Evolutionary conservation across 2,113 vertebrate species (phyloP).

Genomic region (Neodon shergylaensis): DNA sequence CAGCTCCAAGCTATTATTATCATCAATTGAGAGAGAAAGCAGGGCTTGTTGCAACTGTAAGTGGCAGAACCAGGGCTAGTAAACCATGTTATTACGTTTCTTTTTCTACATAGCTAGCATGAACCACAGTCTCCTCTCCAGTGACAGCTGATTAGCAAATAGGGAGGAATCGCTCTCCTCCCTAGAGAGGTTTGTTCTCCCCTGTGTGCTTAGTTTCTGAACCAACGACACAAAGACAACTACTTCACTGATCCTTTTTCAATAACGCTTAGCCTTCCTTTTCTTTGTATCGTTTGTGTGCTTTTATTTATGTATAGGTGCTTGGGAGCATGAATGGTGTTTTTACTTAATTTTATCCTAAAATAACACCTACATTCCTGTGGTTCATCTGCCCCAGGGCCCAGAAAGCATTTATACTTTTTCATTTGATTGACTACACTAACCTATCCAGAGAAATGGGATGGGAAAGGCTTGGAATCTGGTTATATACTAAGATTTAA

Average conservation of each 20-base stretch:
- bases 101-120: not conserved
- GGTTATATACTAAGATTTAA: not conserved
- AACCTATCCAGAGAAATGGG: not conserved
- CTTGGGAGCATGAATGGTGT: not conserved
- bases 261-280: not conserved
- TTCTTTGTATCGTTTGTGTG: not conserved
- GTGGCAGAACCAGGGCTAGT: slow-evolving; percentile 34
- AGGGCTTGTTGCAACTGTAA: not conserved
- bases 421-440: not conserved
- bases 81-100: slow-evolving; percentile 54
- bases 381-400: not conserved
- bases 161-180: not conserved
- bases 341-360: not conserved
- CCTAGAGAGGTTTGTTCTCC: not conserved
- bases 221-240: not conserved
- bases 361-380: not conserved
- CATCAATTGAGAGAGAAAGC: slow-evolving; percentile 26
- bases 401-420: not conserved
- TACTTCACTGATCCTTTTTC: not conserved
- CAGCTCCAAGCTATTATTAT: slow-evolving; percentile 46
- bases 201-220: slow-evolving; percentile 10
- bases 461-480: not conserved
- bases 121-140: not conserved
- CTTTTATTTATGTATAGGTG: not conserved
- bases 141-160: slow-evolving; percentile 2